phyloP scores from a whole-genome alignment of 2,888 invertebrate species.

The Diadegma fenestrale region DNA sequence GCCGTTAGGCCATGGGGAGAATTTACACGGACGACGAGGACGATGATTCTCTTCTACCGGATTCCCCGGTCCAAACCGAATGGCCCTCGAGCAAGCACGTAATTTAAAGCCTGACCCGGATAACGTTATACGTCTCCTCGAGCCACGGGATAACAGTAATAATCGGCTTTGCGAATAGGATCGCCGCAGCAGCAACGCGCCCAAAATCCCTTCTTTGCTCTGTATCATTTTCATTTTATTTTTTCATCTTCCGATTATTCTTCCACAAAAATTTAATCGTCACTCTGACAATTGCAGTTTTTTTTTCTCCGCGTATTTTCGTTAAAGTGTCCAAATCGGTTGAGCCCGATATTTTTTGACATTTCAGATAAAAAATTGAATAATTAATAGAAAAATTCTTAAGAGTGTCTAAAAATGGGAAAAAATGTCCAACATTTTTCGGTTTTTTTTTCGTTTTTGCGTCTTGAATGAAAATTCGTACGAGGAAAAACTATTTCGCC shows the following conservation, averaged over 20 bases:
- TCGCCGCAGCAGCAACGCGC: conserved; percentile 6
- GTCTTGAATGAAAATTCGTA: not conserved
- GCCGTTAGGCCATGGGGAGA: conserved; percentile 61
- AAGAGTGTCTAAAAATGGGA: not conserved
- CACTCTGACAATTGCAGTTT: no score
- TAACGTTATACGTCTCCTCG: conserved; percentile 50
- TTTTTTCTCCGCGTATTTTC: not conserved
- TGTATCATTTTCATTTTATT: not conserved
- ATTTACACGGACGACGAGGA: conserved; percentile 48
- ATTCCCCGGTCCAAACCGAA: conserved; percentile 49
- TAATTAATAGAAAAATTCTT: not conserved
- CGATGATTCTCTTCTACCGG: conserved; percentile 41
- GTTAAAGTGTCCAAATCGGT: not conserved
- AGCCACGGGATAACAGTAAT: conserved; percentile 53
- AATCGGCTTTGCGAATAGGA: conserved; percentile 35
- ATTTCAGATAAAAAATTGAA: not conserved
- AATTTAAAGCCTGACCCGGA: conserved; percentile 63
- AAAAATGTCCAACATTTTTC: not conserved
- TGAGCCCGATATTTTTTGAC: not conserved
- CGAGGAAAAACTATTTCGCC: not conserved
- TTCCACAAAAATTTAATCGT: not conserved
- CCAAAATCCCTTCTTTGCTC: conserved; percentile 2
- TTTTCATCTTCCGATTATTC: not conserved
- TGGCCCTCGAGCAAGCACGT: conserved; percentile 58
- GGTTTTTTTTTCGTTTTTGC: not conserved